Evolutionary conservation across 1,140 invertebrate genomes (phyloP).

Genomic region (Drosophila grimshawi): DNA sequence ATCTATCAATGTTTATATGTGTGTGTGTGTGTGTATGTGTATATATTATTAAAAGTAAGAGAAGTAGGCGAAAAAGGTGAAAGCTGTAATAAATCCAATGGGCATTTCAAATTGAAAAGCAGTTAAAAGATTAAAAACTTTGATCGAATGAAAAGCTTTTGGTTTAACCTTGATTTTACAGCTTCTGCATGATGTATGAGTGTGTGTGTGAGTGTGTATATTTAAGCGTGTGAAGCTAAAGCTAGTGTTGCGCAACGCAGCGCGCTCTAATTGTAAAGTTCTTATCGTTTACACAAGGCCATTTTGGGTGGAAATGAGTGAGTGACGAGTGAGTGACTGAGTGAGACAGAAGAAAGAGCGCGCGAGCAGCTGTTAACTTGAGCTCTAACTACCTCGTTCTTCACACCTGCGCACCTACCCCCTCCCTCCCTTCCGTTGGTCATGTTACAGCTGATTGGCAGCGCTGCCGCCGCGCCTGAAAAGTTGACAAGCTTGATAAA

Average conservation of each 20-base stretch:
- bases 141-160: background rate
- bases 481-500: slow-evolving; percentile 57
- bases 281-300: slow-evolving; percentile 40
- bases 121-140: background rate
- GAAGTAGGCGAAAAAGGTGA: background rate
- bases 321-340: background rate
- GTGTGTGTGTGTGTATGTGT: background rate
- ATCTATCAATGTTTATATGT: slow-evolving; percentile 10
- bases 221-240: slow-evolving; percentile 1
- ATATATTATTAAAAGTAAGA: background rate
- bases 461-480: slow-evolving; percentile 38
- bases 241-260: slow-evolving; percentile 48
- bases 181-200: background rate
- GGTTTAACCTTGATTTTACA: slow-evolving; percentile 7
- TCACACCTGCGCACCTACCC: slow-evolving; percentile 49
- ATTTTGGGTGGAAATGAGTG: slow-evolving; percentile 1
- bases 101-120: slow-evolving; percentile 12
- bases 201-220: background rate
- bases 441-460: slow-evolving; percentile 59
- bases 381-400: slow-evolving; percentile 15
- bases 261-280: slow-evolving; percentile 36
- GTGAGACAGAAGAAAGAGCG: background rate
- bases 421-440: background rate
- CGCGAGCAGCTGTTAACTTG: slow-evolving; percentile 22
- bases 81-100: slow-evolving; percentile 25